Evolutionary conservation across 2,888 invertebrate genomes (phyloP).

Genomic region (Cremastinae sp.): DNA sequence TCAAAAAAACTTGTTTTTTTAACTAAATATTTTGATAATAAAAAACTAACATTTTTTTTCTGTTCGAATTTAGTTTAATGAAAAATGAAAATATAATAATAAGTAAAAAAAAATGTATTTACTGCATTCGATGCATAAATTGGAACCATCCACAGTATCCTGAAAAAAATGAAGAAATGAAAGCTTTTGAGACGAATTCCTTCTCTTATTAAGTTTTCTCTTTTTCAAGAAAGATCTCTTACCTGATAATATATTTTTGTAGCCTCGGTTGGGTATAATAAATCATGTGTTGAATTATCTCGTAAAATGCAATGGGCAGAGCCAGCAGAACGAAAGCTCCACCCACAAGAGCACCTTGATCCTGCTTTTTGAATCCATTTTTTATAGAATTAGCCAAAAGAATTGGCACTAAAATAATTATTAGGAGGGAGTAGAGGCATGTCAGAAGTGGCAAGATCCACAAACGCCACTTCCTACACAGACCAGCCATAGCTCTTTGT

Average conservation of each 20-base stretch:
- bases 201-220: conserved; percentile 17
- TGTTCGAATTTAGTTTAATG: too few relatives aligned
- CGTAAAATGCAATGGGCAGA: conserved; percentile 95
- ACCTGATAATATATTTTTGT: conserved; percentile 97
- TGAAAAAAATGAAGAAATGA: conserved; percentile 79
- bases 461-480: conserved; percentile 86
- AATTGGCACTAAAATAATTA: conserved; percentile 91
- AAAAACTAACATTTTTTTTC: too few relatives aligned
- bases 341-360: conserved; percentile 91
- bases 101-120: conserved; percentile 79
- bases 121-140: conserved; percentile 97
- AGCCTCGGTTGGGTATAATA: conserved; percentile 95
- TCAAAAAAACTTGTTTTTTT: too few relatives aligned
- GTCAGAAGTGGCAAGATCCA: conserved; percentile 95
- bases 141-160: conserved; percentile 98
- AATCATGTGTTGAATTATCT: conserved; percentile 96
- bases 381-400: conserved; percentile 90
- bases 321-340: conserved; percentile 96
- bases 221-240: conserved; percentile 53
- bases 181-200: conserved; percentile 38
- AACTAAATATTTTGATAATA: too few relatives aligned
- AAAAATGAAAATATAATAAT: not conserved
- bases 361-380: conserved; percentile 89
- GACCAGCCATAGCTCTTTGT: conserved; percentile 73
- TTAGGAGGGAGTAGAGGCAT: conserved; percentile 88